A percentile compares a stretch with the other conserved stretches of the same genome.
Conservation (phyloP, 2,113 vertebrate species). For the Collichthys lucidus region DNA sequence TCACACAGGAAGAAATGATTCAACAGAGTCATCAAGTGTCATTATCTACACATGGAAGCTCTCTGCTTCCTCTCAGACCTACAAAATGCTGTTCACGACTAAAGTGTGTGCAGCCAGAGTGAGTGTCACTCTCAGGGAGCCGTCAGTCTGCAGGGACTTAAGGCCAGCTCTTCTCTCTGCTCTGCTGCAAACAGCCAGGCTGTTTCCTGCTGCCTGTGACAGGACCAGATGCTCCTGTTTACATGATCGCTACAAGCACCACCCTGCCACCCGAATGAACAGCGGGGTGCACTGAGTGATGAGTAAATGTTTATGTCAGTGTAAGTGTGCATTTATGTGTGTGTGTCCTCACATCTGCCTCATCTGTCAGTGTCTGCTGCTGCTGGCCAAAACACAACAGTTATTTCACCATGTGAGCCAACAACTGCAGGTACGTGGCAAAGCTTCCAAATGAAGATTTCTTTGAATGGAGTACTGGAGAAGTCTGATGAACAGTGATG, state of each 20-base stretch:
- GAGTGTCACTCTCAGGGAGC: constrained; percentile 10
- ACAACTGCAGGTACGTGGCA: not conserved
- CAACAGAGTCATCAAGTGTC: not conserved
- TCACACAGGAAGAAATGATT: not conserved
- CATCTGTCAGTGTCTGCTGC: not conserved
- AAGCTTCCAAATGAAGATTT: not conserved
- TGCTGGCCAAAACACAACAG: not conserved
- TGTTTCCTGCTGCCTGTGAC: constrained; percentile 29
- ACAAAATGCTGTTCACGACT: not conserved
- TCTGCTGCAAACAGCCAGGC: constrained; percentile 17
- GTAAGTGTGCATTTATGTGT: not conserved
- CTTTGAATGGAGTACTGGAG: not conserved
- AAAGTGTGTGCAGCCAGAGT: not conserved
- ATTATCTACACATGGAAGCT: not conserved
- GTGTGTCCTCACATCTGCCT: not conserved
- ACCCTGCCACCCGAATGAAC: constrained; percentile 3
- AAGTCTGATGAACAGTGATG: not conserved
- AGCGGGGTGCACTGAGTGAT: not conserved
- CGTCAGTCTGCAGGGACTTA: constrained; percentile 1
- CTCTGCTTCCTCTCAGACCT: not conserved
- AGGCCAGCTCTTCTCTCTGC: not conserved
- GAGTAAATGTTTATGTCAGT: not conserved
- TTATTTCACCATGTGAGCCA: not conserved
- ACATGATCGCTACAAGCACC: not conserved
- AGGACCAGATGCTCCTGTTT: constrained; percentile 31